Evolutionary conservation across 2,888 invertebrate genomes (phyloP).

Genomic region (Polyploca ridens): DNA sequence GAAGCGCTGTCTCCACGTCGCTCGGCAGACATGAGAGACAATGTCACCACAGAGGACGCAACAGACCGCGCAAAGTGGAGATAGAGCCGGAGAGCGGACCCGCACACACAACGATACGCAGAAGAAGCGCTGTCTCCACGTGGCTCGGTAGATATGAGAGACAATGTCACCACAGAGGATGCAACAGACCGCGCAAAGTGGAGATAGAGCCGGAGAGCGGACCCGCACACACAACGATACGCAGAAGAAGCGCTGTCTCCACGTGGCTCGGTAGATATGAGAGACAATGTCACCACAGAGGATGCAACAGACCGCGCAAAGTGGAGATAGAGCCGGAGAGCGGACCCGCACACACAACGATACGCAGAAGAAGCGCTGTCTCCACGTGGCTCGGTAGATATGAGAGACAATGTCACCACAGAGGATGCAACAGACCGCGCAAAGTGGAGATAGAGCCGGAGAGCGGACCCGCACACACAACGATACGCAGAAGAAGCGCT

Average conservation of each 20-base stretch:
- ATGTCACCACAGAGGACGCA: background rate
- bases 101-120: no score
- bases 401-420: background rate
- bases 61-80: conserved; percentile 6
- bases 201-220: background rate
- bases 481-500: background rate
- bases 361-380: background rate
- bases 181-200: conserved; percentile 7
- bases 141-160: background rate
- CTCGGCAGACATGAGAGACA: conserved; percentile 1
- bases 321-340: background rate
- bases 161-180: background rate
- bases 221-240: no score
- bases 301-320: conserved; percentile 4
- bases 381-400: background rate
- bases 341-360: no score
- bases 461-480: no score
- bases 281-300: background rate
- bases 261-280: background rate
- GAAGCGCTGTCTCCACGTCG: background rate
- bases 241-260: background rate
- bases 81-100: background rate
- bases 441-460: background rate
- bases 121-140: background rate
- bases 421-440: background rate